Evolutionary conservation across 2,888 invertebrate species (phyloP).

Genomic region (Tanytarsus gracilentus): DNA sequence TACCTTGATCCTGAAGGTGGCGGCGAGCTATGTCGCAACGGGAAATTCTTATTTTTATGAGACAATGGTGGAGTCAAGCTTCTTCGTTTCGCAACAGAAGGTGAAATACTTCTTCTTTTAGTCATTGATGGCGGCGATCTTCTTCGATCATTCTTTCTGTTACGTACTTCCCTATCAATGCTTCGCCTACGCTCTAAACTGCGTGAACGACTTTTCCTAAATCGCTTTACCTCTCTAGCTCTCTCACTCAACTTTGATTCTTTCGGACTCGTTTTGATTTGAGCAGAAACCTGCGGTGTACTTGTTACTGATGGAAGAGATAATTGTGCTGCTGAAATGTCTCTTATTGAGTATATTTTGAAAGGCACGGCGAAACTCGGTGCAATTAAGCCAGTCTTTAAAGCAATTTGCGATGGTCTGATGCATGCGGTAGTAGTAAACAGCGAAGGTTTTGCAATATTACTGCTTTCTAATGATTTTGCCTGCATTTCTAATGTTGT

Average conservation of each 20-base stretch:
- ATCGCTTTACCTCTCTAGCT: too few relatives aligned
- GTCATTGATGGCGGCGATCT: neutral
- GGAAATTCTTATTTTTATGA: too few relatives aligned
- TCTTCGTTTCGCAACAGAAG: conserved; percentile 4
- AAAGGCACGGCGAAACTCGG: conserved; percentile 1
- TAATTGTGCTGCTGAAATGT: neutral
- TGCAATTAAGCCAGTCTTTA: neutral
- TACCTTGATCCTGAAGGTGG: conserved; percentile 2
- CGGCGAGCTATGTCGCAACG: neutral
- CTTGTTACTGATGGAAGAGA: neutral
- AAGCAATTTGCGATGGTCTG: neutral
- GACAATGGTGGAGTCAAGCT: neutral
- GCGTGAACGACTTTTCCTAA: neutral
- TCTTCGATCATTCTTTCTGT: neutral
- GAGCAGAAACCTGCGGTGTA: neutral
- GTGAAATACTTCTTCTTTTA: conserved; percentile 1
- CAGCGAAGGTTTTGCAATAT: neutral
- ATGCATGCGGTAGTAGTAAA: neutral
- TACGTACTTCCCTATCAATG: neutral
- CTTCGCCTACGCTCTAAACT: conserved; percentile 11
- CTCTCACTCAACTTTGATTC: too few relatives aligned
- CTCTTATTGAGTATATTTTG: conserved; percentile 18
- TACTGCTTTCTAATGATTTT: conserved; percentile 4
- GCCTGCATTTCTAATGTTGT: neutral
- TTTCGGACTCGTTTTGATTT: neutral